These are phyloP conservation scores for Blennius ocellaris DNA, from an alignment of 2,113 vertebrate genomes.

Conservation along the genomic window DNA sequence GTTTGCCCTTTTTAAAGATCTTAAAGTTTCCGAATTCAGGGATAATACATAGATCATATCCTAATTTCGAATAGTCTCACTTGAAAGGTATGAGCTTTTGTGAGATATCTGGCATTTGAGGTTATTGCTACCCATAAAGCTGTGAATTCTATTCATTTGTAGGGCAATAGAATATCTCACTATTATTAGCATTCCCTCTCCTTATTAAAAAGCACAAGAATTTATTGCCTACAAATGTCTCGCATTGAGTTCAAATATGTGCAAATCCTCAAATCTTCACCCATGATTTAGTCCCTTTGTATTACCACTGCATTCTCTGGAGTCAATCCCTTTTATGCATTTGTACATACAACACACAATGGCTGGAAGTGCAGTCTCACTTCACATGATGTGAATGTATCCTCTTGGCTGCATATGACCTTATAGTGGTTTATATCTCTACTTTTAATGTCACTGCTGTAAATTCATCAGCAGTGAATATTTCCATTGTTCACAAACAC, in stretches of 20 bases:
- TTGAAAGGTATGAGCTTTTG: conserved; percentile 18
- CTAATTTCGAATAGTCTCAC: conserved; percentile 33
- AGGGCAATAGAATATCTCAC: conserved; percentile 6
- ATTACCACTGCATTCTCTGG: conserved; percentile 1
- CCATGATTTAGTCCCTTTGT: neutral
- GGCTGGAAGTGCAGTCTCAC: conserved; percentile 5
- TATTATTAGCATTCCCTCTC: neutral
- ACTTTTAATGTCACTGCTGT: conserved; percentile 25
- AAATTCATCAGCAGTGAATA: conserved; percentile 25
- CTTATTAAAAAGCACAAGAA: conserved; percentile 4
- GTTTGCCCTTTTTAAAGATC: conserved; percentile 71
- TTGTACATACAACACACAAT: neutral
- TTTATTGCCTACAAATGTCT: neutral
- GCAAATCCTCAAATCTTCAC: neutral
- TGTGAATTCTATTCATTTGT: conserved; percentile 16
- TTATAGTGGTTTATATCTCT: conserved; percentile 27
- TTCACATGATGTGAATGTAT: neutral
- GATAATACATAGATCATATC: conserved; percentile 47
- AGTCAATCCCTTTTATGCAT: neutral
- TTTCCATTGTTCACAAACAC: conserved; percentile 35
- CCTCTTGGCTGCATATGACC: conserved; percentile 16
- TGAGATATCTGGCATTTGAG: conserved; percentile 62
- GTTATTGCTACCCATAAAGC: conserved; percentile 24
- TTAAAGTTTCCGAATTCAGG: conserved; percentile 39
- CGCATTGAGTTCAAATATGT: neutral